These are phyloP conservation scores for Bergia puertoricense DNA, from an alignment of 92 coral and sea anemone genomes.

Conservation along the genomic window DNA sequence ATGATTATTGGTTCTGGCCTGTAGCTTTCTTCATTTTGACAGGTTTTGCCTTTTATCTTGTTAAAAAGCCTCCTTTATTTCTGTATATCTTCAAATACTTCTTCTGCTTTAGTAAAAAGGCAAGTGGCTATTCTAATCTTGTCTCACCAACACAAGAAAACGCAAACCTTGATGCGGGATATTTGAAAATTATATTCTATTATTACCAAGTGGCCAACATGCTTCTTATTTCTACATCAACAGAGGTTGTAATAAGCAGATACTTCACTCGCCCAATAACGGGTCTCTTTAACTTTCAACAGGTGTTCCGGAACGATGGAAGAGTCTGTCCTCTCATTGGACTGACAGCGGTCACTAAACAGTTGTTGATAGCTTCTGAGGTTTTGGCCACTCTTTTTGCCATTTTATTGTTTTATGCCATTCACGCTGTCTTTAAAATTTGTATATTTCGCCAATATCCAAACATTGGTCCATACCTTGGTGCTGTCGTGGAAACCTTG, in stretches of 20 bases:
- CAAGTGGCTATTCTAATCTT: not conserved
- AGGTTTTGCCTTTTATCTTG: conserved; percentile 8
- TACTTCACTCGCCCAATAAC: conserved; percentile 50
- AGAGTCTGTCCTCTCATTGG: conserved; percentile 54
- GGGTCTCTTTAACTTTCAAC: conserved; percentile 75
- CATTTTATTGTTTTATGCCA: conserved; percentile 18
- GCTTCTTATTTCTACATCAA: conserved; percentile 57
- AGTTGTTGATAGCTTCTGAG: conserved; percentile 22
- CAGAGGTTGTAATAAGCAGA: conserved; percentile 13
- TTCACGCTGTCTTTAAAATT: conserved; percentile 45
- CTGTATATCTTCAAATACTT: not conserved
- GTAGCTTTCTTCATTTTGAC: conserved; percentile 11
- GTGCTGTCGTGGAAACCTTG: conserved; percentile 51
- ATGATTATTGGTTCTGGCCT: conserved; percentile 53
- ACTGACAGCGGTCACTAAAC: conserved; percentile 36
- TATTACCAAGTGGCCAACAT: conserved; percentile 81
- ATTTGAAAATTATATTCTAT: conserved; percentile 71
- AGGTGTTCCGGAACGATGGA: conserved; percentile 18
- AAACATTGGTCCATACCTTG: conserved; percentile 56
- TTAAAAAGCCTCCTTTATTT: not conserved
- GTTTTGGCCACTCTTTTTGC: conserved; percentile 2
- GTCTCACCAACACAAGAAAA: not conserved
- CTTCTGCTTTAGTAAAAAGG: not conserved
- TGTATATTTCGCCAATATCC: conserved; percentile 29
- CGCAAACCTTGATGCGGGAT: conserved; percentile 46